Base-by-base conservation (phyloP, 2,797 vertebrate genomes). In the Benthosema pterotum region DNA sequence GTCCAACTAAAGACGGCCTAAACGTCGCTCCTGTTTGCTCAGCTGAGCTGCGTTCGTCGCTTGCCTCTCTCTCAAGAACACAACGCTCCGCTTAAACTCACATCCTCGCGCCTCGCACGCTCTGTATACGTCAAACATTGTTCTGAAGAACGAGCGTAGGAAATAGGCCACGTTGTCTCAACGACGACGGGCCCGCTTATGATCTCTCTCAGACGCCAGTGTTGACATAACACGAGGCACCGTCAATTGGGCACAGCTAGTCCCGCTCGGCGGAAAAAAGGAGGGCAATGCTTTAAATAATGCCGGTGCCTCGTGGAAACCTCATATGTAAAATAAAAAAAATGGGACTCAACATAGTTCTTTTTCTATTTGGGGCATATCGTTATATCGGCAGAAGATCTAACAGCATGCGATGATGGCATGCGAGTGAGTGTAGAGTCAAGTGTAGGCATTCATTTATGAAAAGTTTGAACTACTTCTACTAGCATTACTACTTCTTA, bases 1-100 rank as follows among this genome's bases (percentile, higher is more conserved):
- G 82, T 81, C 74, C 67, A 83, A 80, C 25, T 77, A 88, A n/a
- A 82, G 75, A 86, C 73, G 47, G 25, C 43, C 45, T 52, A 46
- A 68, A 60, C 16, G 52, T 54, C 51, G 65, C 45, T 68, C 55
- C 65, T 54, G 16, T 38, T 69, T 25, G 22, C 12, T 46, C 32
- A 14, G 28, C 32, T 57, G 50, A 71, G 12, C 17, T 2, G 22
- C 42, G 49, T 57, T 63, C 17, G 11, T 50, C 60, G 47, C 72
- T 72, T 59, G 28, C 60, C 72, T 71, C 42, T 65, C 51, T 53
- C 19, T 46, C 38, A 62, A 50, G 51, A 52, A 16, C 42, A 63
- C 18, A 38, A n/a, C n/a, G 48, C 6, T 57, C 28, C 43, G 16
- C 18, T n/a, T 16, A 1, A 14, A 53, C 49, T 53, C 17, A 50